phyloP scores from a whole-genome alignment of 2,113 vertebrate species.

The Ginglymostoma cirratum region DNA sequence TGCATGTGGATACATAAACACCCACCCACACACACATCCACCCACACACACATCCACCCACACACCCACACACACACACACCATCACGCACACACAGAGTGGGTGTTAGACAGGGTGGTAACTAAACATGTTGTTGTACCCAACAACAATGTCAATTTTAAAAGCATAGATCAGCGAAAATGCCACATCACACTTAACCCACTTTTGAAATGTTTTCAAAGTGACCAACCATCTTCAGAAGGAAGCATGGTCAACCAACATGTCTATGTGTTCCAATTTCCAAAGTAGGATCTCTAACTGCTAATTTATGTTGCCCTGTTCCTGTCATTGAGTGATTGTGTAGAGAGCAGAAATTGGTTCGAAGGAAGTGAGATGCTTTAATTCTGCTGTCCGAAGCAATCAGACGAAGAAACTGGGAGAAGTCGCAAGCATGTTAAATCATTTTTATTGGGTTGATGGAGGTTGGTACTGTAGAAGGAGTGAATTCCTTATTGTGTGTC shows the following conservation, averaged over 20 bases:
- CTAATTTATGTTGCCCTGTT: neutral
- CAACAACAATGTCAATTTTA: neutral
- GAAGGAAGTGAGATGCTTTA: neutral
- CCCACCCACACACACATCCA: too few relatives aligned
- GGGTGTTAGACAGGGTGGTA: neutral
- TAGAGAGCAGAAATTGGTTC: neutral
- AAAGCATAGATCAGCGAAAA: neutral
- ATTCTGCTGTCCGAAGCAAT: neutral
- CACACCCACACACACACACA: neutral
- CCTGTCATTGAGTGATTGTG: neutral
- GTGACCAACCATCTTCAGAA: neutral
- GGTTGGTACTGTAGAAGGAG: neutral
- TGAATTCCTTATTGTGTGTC: neutral
- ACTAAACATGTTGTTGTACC: neutral
- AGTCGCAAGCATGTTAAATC: neutral
- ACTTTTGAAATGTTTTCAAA: neutral
- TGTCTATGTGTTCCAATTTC: neutral
- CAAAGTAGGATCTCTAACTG: neutral
- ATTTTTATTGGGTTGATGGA: neutral
- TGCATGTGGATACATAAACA: neutral
- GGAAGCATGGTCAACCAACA: neutral
- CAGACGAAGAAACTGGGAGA: neutral
- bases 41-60: too few relatives aligned
- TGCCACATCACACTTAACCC: neutral
- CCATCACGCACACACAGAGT: neutral